Evolutionary conservation across 2,888 invertebrate genomes (phyloP), one percentile per base, ranked within the genome.

Genomic region (Parelbella ahira): DNA sequence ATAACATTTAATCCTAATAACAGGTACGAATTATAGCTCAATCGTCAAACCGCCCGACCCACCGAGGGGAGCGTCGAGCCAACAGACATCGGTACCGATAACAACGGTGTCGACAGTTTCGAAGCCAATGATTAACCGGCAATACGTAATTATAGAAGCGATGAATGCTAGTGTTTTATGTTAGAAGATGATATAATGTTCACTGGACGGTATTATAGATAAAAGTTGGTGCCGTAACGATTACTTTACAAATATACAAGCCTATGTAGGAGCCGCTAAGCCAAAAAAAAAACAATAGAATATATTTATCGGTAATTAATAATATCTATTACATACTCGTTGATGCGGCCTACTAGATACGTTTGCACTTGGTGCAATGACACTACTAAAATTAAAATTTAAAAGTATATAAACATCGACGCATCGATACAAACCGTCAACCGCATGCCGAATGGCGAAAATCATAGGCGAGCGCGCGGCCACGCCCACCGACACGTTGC

Each of bases 181-280:
- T 60, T 53, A 63, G 61, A 60, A 58, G 55, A 53, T 58, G 62
- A 62, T 54, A 56, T 63, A 58, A 59, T 61, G 58, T 68, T 80
- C 74, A 83, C 81, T 86, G 84, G 84, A 86, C 84, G 84, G 84
- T 83, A 72, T 81, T 69, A 68, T 60, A 75, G 65, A 79, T 66
- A 75, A 74, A 54, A 69, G 59, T 66, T 67, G 68, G 73, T 78
- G 78, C 69, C 63, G 58, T 61, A 56, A 59, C 59, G 58, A 60
- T 63, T 58, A 60, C 64, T 56, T 62, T 58, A 58, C 47, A 54
- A 48, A 56, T 48, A 59, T 57, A 68, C 48, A 58, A 66, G 58
- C 62, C 57, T 60, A 61, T 48, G 50, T 57, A 64, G 64, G 58
- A 63, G 62, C 54, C 61, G 63, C 60, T 62, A 65, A 65, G 60